A percentile compares a stretch with the other conserved stretches of the same genome.
phyloP scores from a whole-genome alignment of 2,797 vertebrate species.

The Columba guinea region DNA sequence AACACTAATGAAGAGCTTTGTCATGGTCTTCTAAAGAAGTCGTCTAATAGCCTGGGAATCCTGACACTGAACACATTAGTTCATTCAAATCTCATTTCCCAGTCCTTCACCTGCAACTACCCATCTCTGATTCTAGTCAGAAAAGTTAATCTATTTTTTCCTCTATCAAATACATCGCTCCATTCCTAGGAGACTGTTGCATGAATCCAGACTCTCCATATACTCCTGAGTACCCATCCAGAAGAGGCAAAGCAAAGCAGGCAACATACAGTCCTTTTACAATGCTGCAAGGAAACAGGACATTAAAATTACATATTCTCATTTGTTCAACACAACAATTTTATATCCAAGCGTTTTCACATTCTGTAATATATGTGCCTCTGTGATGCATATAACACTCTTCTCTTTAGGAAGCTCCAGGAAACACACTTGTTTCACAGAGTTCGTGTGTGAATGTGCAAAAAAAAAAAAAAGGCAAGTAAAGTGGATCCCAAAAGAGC shows the following conservation, averaged over 20 bases:
- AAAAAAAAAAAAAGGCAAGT: not conserved
- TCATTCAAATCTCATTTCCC: constrained; percentile 8
- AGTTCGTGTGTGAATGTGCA: not conserved
- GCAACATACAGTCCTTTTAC: not conserved
- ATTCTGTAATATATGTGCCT: not conserved
- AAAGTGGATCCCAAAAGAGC: constrained; percentile 8
- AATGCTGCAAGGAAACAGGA: not conserved
- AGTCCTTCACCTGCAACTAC: constrained; percentile 3
- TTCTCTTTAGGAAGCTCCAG: not conserved
- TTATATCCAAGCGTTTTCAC: not conserved
- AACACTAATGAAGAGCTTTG: constrained; percentile 47
- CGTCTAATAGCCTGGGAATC: constrained; percentile 3
- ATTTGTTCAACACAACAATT: not conserved
- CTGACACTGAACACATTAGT: constrained; percentile 28
- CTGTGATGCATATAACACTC: not conserved
- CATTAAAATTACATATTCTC: not conserved
- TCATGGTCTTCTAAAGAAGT: constrained; percentile 16
- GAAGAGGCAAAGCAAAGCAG: not conserved
- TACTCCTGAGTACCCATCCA: not conserved
- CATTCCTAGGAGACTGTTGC: not conserved
- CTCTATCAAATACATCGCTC: not conserved
- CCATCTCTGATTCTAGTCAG: not conserved
- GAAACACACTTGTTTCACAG: constrained; percentile 14
- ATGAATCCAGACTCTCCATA: not conserved
- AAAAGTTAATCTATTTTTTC: not conserved